phyloP scores from a whole-genome alignment of 2,113 vertebrate species.

The Pyrgilauda ruficollis region DNA sequence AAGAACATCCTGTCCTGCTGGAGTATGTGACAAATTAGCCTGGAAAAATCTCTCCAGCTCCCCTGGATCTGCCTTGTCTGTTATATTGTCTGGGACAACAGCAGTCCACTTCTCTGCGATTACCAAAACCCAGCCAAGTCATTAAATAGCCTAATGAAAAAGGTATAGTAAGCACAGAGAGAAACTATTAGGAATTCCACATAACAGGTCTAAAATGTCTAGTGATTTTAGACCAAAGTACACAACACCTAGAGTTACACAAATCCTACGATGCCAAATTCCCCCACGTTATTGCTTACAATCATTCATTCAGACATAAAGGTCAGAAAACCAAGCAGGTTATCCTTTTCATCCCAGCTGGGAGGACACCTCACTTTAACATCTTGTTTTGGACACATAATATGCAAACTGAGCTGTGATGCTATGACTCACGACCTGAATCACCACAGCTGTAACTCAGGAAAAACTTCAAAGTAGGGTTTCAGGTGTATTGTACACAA shows the following conservation, averaged over 20 bases:
- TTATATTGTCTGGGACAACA: not conserved
- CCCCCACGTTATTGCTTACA: accelerated
- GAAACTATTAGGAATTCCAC: not conserved
- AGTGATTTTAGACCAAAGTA: not conserved
- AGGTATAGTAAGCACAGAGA: not conserved
- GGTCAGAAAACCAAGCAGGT: not conserved
- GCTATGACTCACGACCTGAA: conserved; percentile 25
- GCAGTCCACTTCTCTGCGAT: not conserved
- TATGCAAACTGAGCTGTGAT: not conserved
- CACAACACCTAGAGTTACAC: not conserved
- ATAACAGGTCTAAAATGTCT: not conserved
- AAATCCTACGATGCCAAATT: not conserved
- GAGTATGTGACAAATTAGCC: not conserved
- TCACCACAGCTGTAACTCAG: not conserved
- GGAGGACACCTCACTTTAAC: not conserved
- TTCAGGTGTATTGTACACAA: not conserved
- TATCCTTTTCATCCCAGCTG: not conserved
- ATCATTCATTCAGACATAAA: not conserved
- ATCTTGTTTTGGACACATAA: not conserved
- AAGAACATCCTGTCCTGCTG: not conserved
- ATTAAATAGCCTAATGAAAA: not conserved
- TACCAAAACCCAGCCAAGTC: not conserved
- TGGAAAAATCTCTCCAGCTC: not conserved
- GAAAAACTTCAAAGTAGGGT: not conserved
- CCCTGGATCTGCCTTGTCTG: not conserved